Conservation (phyloP, 2,888 invertebrate species). For the Bombylius major region DNA sequence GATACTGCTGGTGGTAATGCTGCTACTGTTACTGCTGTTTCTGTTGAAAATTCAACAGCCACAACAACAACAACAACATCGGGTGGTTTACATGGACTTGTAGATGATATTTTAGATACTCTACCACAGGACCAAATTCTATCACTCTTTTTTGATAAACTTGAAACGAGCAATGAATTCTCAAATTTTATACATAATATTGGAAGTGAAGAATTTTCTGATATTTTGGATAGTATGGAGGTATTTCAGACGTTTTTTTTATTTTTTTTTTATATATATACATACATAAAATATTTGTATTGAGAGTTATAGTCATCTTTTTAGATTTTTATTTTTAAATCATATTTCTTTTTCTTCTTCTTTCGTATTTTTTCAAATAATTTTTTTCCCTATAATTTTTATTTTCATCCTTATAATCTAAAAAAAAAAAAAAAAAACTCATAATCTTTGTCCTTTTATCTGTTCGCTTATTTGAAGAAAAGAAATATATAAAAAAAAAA, state of each 20-base stretch:
- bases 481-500: no score
- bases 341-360: no score
- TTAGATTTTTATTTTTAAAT: background rate
- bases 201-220: constrained; percentile 27
- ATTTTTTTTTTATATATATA: background rate
- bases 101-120: constrained; percentile 29
- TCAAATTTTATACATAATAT: constrained; percentile 29
- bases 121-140: constrained; percentile 35
- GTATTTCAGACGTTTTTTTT: constrained; percentile 20
- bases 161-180: constrained; percentile 30
- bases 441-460: no score
- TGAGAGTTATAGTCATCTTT: no score
- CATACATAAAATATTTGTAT: background rate
- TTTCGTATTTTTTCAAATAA: background rate
- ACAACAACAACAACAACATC: background rate
- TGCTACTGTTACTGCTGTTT: no score
- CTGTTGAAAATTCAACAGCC: background rate
- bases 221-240: constrained; percentile 28
- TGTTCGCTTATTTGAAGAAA: no score
- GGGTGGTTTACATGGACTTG: constrained; percentile 29
- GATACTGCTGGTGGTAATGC: no score
- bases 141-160: constrained; percentile 32
- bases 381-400: background rate
- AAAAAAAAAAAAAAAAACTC: no score
- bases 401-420: background rate